Percentiles rank a stretch among this genome's conserved stretches.
Evolutionary conservation across 2,888 invertebrate genomes (phyloP).

Genomic region (Tubiluchus corallicola): DNA sequence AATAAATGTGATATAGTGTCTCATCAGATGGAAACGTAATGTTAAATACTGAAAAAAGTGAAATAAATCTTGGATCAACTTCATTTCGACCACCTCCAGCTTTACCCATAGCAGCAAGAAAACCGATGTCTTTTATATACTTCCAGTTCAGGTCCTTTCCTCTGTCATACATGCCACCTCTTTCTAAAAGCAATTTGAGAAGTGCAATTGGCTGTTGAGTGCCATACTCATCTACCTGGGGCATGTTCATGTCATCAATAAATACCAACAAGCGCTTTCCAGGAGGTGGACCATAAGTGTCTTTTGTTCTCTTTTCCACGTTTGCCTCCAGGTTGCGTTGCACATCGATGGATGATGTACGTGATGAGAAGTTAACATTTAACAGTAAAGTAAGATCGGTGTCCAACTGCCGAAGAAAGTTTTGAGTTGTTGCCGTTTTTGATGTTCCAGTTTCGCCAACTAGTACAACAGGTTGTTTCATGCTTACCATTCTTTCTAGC

Average conservation of each 20-base stretch:
- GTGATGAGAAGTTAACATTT: slow-evolving; percentile 73
- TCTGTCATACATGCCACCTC: slow-evolving; percentile 69
- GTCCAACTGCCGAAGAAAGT: slow-evolving; percentile 53
- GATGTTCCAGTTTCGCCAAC: slow-evolving; percentile 83
- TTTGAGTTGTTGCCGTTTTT: slow-evolving; percentile 69
- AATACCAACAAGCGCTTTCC: slow-evolving; percentile 75
- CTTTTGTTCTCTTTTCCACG: slow-evolving; percentile 74
- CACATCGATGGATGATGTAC: slow-evolving; percentile 75
- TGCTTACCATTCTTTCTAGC: slow-evolving; percentile 52
- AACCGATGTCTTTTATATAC: slow-evolving; percentile 54
- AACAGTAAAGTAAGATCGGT: slow-evolving; percentile 46
- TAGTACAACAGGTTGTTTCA: slow-evolving; percentile 56
- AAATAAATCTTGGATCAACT: slow-evolving; percentile 74
- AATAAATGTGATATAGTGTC: slow-evolving; percentile 60
- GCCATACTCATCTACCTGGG: slow-evolving; percentile 60
- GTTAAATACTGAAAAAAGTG: slow-evolving; percentile 71
- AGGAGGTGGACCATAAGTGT: slow-evolving; percentile 68
- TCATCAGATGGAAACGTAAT: slow-evolving; percentile 59
- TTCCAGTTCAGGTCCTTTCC: slow-evolving; percentile 80
- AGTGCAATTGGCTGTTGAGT: slow-evolving; percentile 85
- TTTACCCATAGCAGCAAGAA: slow-evolving; percentile 31
- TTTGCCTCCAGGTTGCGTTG: slow-evolving; percentile 68
- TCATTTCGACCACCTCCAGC: slow-evolving; percentile 76
- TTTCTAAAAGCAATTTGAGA: slow-evolving; percentile 70
- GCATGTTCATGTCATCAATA: slow-evolving; percentile 90